Percentiles rank a stretch among this genome's conserved stretches.
phyloP scores from a whole-genome alignment of 2,888 invertebrate species.

The Andricus curvator region DNA sequence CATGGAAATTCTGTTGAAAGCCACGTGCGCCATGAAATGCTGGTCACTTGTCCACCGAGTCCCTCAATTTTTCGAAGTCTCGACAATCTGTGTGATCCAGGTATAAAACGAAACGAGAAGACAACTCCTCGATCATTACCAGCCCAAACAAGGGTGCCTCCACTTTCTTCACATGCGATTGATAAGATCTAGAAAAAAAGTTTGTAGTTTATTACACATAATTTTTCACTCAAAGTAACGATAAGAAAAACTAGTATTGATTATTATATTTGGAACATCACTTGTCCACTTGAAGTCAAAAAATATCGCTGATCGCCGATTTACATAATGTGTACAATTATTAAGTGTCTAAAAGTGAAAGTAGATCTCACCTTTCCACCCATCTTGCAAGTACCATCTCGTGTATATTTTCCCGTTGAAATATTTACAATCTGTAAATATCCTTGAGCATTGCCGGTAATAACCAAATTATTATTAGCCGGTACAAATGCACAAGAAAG shows the following conservation, averaged over 20 bases:
- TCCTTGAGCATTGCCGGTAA: slow-evolving; percentile 87
- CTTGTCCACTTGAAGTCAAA: no score
- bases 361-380: slow-evolving; percentile 76
- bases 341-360: not conserved
- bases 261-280: no score
- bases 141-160: slow-evolving; percentile 86
- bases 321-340: not conserved
- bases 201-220: slow-evolving; percentile 3
- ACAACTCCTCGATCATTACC: slow-evolving; percentile 89
- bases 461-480: slow-evolving; percentile 91
- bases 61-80: slow-evolving; percentile 84
- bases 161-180: slow-evolving; percentile 87
- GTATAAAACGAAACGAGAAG: slow-evolving; percentile 85
- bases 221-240: not conserved
- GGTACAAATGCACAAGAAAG: slow-evolving; percentile 90
- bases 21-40: slow-evolving; percentile 90
- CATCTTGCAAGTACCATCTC: slow-evolving; percentile 80
- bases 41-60: slow-evolving; percentile 85
- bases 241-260: no score
- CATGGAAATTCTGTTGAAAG: slow-evolving; percentile 87
- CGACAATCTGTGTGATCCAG: slow-evolving; percentile 84
- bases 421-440: slow-evolving; percentile 89
- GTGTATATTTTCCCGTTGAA: slow-evolving; percentile 90
- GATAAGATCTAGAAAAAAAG: slow-evolving; percentile 79
- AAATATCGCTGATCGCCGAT: no score